Evolutionary conservation across 2,888 invertebrate species (phyloP).

Genomic region (Hydrotaea cyrtoneurina): DNA sequence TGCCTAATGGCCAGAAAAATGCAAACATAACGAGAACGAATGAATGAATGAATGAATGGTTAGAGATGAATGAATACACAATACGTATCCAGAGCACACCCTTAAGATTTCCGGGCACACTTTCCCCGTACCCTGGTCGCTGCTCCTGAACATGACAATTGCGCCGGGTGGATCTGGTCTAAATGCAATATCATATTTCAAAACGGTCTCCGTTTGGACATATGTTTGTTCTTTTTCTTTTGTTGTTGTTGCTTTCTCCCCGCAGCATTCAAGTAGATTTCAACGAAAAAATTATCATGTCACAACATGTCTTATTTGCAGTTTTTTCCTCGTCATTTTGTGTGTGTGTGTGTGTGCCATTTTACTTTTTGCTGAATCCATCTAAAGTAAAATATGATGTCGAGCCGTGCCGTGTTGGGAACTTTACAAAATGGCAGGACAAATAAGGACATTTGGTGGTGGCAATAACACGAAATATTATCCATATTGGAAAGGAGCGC

Average conservation of each 20-base stretch:
- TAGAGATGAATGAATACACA: constrained; percentile 36
- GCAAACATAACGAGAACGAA: constrained; percentile 24
- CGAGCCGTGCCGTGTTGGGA: constrained; percentile 16
- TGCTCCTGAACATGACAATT: neutral
- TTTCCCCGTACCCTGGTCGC: neutral
- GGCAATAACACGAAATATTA: constrained; percentile 9
- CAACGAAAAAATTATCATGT: constrained; percentile 61
- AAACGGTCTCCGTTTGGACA: neutral
- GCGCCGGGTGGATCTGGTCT: neutral
- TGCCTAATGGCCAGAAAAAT: constrained; percentile 66
- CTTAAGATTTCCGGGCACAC: constrained; percentile 52
- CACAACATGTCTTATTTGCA: constrained; percentile 62
- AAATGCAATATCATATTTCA: constrained; percentile 66
- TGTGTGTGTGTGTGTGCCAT: no score
- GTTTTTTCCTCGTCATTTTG: constrained; percentile 26
- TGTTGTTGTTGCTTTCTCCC: neutral
- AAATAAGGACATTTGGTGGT: constrained; percentile 21
- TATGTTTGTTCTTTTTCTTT: constrained; percentile 26
- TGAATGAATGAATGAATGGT: constrained; percentile 59
- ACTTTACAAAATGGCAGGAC: constrained; percentile 27
- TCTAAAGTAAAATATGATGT: constrained; percentile 65
- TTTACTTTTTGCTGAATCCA: constrained; percentile 25
- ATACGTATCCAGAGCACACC: constrained; percentile 40
- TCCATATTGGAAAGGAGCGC: constrained; percentile 12
- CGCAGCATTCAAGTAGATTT: constrained; percentile 24